Base-by-base conservation (phyloP, 2,797 vertebrate genomes). In the Synaphobranchus kaupii region DNA sequence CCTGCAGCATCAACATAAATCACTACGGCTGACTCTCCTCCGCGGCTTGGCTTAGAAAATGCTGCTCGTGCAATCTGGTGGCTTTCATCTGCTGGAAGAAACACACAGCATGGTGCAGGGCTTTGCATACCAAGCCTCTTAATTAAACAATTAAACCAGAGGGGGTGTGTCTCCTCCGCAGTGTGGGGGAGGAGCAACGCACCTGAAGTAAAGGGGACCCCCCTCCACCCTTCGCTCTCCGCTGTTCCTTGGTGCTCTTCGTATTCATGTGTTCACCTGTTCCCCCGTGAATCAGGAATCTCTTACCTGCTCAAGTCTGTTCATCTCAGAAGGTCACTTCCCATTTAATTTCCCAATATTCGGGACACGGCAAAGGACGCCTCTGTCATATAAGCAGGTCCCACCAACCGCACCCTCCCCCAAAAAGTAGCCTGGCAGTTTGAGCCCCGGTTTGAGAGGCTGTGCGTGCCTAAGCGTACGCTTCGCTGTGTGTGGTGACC, bases 401-500 rank as follows among this genome's bases (percentile, higher is more conserved):
- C 60, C 58, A 12, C 47, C 10, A 13, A 12, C 13, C 13, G 50
- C 81, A 39, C 39, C 52, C 39, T 84, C 83, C 82, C 50, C 44
- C 78, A 56, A 39, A 52, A 68, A 90, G 91, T 89, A 90, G 82
- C 83, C 80, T 87, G 86, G 83, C 89, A 48, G 44, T 81, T 81
- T 58, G 85, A 84, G 68, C 85, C 87, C 83, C 82, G 80, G 88
- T 90, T 88, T 89, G 56, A 47, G 66, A 31, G 68, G 76, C 73
- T 54, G 86, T 81, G 85, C 86, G 66, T 56, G 44, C 47, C 60
- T 86, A 71, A 28, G 13, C 58, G 66, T 78, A 71, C 73, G 78
- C 90, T 90, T 85, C 89, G 73, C 84, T 81, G 86, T 87, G 89
- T 13, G 34, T 58, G 47, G 22, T 92, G 91, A 93, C 92, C 89